Percentiles rank a stretch among this genome's conserved stretches.
Evolutionary conservation across 2,888 invertebrate species (phyloP).

Genomic region (Serrognathus titanus): DNA sequence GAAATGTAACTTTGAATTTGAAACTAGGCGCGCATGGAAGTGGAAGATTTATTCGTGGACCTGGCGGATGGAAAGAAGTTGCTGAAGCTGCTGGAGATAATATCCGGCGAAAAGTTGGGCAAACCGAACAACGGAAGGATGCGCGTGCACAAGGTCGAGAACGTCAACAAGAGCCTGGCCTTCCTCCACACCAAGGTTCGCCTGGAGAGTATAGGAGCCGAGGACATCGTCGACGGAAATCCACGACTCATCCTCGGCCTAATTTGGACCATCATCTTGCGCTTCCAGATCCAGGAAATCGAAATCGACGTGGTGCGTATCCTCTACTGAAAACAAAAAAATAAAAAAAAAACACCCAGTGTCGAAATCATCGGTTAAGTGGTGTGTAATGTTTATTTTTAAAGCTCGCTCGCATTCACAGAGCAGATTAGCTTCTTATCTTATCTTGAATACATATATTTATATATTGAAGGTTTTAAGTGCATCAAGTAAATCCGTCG

Average conservation of each 20-base stretch:
- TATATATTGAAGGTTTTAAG: too few relatives aligned
- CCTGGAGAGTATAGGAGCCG: constrained; percentile 96
- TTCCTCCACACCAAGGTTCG: constrained; percentile 96
- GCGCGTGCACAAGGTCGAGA: constrained; percentile 98
- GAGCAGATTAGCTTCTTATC: too few relatives aligned
- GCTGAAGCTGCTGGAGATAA: constrained; percentile 93
- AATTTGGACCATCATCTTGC: constrained; percentile 98
- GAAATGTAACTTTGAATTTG: too few relatives aligned
- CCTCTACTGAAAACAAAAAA: background rate
- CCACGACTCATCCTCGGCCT: constrained; percentile 94
- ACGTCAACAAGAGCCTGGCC: constrained; percentile 95
- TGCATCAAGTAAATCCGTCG: too few relatives aligned
- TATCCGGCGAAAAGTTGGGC: constrained; percentile 95
- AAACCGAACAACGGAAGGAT: constrained; percentile 94
- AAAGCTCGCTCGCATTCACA: too few relatives aligned
- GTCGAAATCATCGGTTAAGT: too few relatives aligned
- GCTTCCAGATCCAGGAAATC: constrained; percentile 99
- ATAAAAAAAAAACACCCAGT: background rate
- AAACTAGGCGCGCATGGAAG: constrained; percentile 90
- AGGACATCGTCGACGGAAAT: constrained; percentile 98
- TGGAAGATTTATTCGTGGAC: constrained; percentile 95
- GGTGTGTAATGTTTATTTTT: too few relatives aligned
- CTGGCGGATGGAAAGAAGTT: constrained; percentile 92
- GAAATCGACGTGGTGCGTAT: constrained; percentile 88
- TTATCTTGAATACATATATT: too few relatives aligned